phyloP scores from a whole-genome alignment of 2,888 invertebrate genomes.

The Zelleria hepariella region DNA sequence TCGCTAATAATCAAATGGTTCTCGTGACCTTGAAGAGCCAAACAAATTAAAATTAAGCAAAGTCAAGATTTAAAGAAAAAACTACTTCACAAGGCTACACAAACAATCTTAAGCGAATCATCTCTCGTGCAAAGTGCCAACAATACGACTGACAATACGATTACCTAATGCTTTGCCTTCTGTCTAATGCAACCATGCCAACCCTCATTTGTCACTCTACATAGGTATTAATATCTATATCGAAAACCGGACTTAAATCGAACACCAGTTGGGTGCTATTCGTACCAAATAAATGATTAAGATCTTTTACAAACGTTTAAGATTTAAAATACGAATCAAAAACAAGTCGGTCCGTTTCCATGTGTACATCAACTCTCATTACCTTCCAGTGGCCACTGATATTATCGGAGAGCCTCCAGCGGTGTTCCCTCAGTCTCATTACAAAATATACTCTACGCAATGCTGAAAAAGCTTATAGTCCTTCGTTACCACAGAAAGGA shows the following conservation, averaged over 20 bases:
- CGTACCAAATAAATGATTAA: not conserved
- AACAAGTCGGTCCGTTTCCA: constrained; percentile 43
- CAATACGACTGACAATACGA: no score
- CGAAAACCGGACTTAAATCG: not conserved
- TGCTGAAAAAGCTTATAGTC: constrained; percentile 25
- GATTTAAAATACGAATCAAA: constrained; percentile 10
- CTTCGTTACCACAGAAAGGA: constrained; percentile 12
- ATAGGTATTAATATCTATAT: not conserved
- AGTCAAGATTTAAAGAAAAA: no score
- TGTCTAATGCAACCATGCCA: no score
- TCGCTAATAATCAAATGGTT: no score
- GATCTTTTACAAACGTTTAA: not conserved
- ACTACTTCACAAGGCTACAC: no score
- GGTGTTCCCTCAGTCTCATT: constrained; percentile 34
- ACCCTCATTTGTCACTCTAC: not conserved
- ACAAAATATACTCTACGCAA: constrained; percentile 29
- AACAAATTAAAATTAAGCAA: no score
- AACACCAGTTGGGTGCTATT: not conserved
- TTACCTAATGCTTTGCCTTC: no score
- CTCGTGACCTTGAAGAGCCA: no score
- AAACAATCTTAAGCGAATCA: no score
- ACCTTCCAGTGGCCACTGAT: constrained; percentile 42
- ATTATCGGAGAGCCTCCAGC: constrained; percentile 45
- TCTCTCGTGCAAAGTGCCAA: no score
- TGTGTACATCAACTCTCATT: constrained; percentile 53